A percentile compares a stretch with the other conserved stretches of the same genome.
Evolutionary conservation across 2,113 vertebrate genomes (phyloP).

Genomic region (Vanacampus margaritifer): DNA sequence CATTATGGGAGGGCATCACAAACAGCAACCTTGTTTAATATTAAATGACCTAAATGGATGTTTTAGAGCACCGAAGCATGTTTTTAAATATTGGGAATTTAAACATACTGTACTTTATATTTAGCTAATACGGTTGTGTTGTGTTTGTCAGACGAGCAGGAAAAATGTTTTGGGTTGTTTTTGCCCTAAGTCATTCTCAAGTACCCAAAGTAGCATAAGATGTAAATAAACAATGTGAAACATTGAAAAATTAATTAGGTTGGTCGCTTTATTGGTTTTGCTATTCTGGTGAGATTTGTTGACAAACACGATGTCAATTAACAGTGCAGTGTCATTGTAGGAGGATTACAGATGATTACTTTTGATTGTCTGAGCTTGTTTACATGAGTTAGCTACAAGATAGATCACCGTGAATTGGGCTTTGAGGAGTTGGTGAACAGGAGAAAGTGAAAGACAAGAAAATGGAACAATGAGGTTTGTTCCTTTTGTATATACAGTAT

Average conservation of each 20-base stretch:
- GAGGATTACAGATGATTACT: not conserved
- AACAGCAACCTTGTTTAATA: no score
- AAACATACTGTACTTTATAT: not conserved
- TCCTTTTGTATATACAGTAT: no score
- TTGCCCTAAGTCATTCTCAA: not conserved
- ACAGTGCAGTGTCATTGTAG: not conserved
- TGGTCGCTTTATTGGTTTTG: not conserved
- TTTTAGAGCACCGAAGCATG: no score
- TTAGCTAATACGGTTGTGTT: not conserved
- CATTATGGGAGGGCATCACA: no score
- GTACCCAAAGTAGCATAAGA: not conserved
- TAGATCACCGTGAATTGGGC: not conserved
- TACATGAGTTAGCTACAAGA: not conserved
- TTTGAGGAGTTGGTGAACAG: not conserved
- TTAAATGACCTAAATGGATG: no score
- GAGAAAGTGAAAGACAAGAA: not conserved
- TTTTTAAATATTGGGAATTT: no score
- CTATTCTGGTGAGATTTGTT: not conserved
- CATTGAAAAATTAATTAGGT: not conserved
- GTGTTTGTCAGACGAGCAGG: not conserved
- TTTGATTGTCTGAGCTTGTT: not conserved
- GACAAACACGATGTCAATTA: not conserved
- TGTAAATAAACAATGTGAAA: not conserved
- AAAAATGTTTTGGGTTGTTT: not conserved
- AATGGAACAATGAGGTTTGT: no score